Base-by-base conservation (phyloP, 1,140 invertebrate genomes). In the Tetranychus cinnabarinus region DNA sequence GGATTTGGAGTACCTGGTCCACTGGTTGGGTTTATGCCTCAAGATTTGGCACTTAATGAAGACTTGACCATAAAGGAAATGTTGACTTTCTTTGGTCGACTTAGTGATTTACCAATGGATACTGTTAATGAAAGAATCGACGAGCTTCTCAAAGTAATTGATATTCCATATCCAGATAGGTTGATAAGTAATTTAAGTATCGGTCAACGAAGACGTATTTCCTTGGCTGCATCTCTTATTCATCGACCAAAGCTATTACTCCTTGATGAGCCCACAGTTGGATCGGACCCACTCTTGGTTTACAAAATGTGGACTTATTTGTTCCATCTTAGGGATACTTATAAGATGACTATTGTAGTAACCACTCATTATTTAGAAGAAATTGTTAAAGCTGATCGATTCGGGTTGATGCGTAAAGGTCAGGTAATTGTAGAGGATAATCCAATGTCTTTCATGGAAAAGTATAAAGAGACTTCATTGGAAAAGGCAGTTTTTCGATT, bases 401-500 rank as follows among this genome's bases (percentile, higher is more conserved):
- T 71, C 70, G 91, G 89, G 13, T 33, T 64, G 36, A 64, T 63
- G 64, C 33, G 62, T 39, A 31, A 62, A 13, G 60, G 64, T 3
- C 58, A 39, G n/a, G n/a, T 65, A 48, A 72, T 95, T 65, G 89
- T 88, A 0, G 89, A 97, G 74, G 85, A 90, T 69, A 85, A 86
- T 2, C 91, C 91, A 1, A 80, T 84, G 45, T 80, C 81, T 42
- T 76, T 95, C 0, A 77, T 96, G 33, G 76, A 80, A 12, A 82
- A 83, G 74, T 90, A 89, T 72, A 80, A 80, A 65, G 87, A 84
- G 68, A 77, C 82, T 63, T 85, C 83, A 31, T 72, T 96, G 12
- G 90, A 96, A 74, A 88, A 90, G 65, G 88, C 95, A 1, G 96
- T 97, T 73, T 76, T 97, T 10, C 88, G 91, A 72, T 74, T 96